These are phyloP conservation scores for Todiramphus saurophagus DNA, from an alignment of 2,113 vertebrate genomes.

Conservation along the genomic window DNA sequence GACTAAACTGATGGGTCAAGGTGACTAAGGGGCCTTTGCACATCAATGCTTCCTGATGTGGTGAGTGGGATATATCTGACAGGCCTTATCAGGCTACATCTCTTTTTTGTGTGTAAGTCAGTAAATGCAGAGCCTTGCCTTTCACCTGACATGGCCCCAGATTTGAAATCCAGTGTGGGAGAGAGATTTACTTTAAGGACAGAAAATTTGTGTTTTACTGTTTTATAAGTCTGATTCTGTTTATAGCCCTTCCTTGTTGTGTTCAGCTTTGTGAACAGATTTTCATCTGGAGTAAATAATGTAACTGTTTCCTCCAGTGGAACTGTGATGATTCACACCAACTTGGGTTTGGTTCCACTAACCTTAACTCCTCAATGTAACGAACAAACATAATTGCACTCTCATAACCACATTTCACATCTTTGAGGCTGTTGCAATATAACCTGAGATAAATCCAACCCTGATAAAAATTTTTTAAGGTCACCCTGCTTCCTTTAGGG, in stretches of 20 bases:
- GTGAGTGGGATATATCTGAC: background rate
- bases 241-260: constrained; percentile 17
- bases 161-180: background rate
- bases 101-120: background rate
- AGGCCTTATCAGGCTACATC: background rate
- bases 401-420: background rate
- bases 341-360: constrained; percentile 18
- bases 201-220: background rate
- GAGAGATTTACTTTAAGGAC: background rate
- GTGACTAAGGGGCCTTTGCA: background rate
- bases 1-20: background rate
- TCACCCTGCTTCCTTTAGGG: background rate
- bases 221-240: constrained; percentile 15
- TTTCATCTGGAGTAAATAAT: constrained; percentile 36
- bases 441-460: background rate
- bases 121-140: background rate
- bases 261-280: constrained; percentile 16
- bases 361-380: constrained; percentile 22
- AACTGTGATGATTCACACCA: constrained; percentile 7
- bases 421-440: background rate
- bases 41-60: background rate
- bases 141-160: background rate
- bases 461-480: background rate
- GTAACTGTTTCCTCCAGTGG: constrained; percentile 27
- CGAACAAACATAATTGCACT: background rate